phyloP scores from a whole-genome alignment of 2,797 vertebrate species.

The Chloroceryle amazona region DNA sequence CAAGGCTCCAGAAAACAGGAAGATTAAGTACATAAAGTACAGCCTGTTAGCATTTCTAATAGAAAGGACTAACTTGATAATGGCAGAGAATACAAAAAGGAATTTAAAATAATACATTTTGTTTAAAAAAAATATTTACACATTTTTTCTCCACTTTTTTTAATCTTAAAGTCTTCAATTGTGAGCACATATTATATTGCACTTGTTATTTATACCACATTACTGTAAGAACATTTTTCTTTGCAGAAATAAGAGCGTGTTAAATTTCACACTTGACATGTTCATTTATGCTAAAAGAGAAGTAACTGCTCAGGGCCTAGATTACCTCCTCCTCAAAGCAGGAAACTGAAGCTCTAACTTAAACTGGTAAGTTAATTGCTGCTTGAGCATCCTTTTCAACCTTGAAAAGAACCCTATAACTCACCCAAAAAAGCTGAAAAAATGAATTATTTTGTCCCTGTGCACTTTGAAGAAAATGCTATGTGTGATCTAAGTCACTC shows the following conservation, averaged over 20 bases:
- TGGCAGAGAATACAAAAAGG: background rate
- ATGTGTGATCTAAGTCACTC: background rate
- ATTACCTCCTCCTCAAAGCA: background rate
- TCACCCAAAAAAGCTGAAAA: constrained; percentile 2
- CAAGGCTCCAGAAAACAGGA: background rate
- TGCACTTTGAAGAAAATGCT: background rate
- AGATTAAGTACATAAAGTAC: background rate
- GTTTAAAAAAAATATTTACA: no score
- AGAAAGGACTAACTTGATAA: background rate
- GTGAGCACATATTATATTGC: background rate
- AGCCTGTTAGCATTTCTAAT: background rate
- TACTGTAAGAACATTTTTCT: background rate
- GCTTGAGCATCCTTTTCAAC: background rate
- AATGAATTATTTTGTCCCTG: background rate
- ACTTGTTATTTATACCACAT: background rate
- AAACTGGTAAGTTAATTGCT: background rate
- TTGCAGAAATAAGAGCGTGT: background rate
- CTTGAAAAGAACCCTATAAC: background rate
- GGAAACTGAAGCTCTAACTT: background rate
- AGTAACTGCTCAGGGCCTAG: background rate
- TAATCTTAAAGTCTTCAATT: background rate
- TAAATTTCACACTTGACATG: background rate
- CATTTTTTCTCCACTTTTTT: background rate
- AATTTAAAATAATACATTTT: background rate
- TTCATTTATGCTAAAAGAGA: background rate